These are phyloP conservation scores for Eulemur mongoz DNA, from an alignment of 2,797 vertebrate genomes.

Conservation along the genomic window DNA sequence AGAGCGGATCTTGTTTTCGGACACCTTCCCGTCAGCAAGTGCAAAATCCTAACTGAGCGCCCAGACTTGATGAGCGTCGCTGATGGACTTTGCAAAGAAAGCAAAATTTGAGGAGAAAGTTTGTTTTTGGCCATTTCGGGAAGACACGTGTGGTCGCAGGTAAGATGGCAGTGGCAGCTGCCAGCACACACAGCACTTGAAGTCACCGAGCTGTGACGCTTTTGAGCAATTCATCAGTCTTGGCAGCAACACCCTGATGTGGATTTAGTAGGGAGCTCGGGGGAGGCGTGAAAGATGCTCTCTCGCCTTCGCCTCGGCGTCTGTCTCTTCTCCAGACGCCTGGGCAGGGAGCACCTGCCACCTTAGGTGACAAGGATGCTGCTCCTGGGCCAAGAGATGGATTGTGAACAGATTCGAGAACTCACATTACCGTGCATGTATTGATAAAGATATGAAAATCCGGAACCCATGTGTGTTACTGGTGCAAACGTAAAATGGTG, in stretches of 20 bases:
- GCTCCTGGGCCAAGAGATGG: neutral
- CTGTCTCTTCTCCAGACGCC: slow-evolving; percentile 65
- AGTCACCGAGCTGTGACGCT: neutral
- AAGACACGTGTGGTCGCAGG: neutral
- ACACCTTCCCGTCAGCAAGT: rapidly evolving
- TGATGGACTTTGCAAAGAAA: neutral
- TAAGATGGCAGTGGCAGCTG: neutral
- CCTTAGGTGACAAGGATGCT: neutral
- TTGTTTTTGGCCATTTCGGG: rapidly evolving
- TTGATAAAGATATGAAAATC: too few relatives aligned
- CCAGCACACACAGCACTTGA: neutral
- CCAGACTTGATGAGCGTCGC: neutral
- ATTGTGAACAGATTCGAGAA: neutral
- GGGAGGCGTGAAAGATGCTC: neutral
- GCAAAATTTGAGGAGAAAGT: too few relatives aligned
- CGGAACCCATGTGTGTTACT: too few relatives aligned
- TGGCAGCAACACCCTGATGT: slow-evolving; percentile 58
- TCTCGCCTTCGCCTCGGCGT: slow-evolving; percentile 17
- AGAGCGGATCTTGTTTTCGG: neutral
- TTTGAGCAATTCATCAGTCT: neutral
- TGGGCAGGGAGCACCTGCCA: slow-evolving; percentile 64
- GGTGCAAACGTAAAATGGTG: neutral
- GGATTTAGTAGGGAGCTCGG: slow-evolving; percentile 40
- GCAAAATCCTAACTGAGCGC: neutral
- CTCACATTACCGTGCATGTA: neutral